Conservation (phyloP, 2,888 invertebrate genomes). For the Acleris emargana region DNA sequence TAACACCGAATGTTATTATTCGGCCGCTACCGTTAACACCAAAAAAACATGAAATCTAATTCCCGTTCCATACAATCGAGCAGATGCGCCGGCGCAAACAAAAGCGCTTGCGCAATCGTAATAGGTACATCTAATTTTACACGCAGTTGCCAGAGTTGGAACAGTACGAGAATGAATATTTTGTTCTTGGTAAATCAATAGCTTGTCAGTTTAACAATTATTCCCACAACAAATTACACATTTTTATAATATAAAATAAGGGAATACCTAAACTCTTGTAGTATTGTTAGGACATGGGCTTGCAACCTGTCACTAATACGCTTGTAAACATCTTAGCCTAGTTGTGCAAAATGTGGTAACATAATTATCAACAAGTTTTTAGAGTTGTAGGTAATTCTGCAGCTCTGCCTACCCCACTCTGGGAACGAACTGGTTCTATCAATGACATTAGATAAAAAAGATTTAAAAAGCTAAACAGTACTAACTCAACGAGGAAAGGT, state of each 20-base stretch:
- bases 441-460: too few relatives aligned
- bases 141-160: slow-evolving; percentile 40
- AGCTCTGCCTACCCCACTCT: too few relatives aligned
- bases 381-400: too few relatives aligned
- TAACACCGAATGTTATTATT: slow-evolving; percentile 8
- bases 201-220: not conserved
- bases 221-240: not conserved
- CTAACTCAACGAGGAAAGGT: too few relatives aligned
- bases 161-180: slow-evolving; percentile 20
- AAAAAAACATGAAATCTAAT: slow-evolving; percentile 68
- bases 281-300: too few relatives aligned
- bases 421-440: not conserved
- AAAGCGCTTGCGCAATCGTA: slow-evolving; percentile 63
- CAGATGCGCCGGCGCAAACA: slow-evolving; percentile 74
- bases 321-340: too few relatives aligned
- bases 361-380: too few relatives aligned
- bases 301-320: too few relatives aligned
- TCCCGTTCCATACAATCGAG: slow-evolving; percentile 68
- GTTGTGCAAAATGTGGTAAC: too few relatives aligned
- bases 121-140: slow-evolving; percentile 66
- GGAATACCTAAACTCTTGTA: too few relatives aligned
- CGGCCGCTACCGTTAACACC: slow-evolving; percentile 43
- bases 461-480: too few relatives aligned
- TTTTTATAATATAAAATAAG: too few relatives aligned
- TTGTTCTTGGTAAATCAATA: not conserved